Conservation (phyloP, 2,888 invertebrate genomes). For the Melinaea menophilus region DNA sequence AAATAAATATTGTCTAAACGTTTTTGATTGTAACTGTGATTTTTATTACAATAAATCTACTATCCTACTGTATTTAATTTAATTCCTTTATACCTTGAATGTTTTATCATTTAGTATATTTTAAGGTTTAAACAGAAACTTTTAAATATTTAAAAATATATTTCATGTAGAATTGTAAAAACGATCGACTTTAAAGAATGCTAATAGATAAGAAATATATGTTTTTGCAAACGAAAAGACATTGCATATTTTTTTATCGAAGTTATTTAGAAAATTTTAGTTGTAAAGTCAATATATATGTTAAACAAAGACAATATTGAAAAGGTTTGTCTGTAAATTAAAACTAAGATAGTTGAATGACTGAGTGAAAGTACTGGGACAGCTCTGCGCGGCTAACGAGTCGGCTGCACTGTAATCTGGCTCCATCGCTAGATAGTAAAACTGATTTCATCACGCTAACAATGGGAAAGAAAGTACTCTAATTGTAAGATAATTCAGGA, state of each 20-base stretch:
- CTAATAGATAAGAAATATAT: no score
- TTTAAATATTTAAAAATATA: no score
- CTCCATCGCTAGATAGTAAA: conserved; percentile 70
- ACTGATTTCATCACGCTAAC: conserved; percentile 68
- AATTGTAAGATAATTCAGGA: conserved; percentile 70
- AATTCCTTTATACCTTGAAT: neutral
- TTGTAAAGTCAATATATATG: no score
- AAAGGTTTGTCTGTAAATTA: no score
- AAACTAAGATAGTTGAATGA: conserved; percentile 46
- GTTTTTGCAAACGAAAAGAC: no score
- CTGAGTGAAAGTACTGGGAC: conserved; percentile 67
- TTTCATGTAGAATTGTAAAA: no score
- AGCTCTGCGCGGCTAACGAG: conserved; percentile 54
- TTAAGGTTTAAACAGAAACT: no score
- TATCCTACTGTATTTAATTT: conserved; percentile 1
- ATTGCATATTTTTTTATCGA: no score
- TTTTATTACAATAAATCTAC: conserved; percentile 11
- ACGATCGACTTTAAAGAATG: no score
- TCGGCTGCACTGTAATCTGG: conserved; percentile 52
- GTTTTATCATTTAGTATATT: no score
- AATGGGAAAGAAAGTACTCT: conserved; percentile 74
- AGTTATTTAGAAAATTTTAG: no score
- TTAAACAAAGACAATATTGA: no score
- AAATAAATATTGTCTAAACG: neutral
- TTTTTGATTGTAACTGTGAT: conserved; percentile 10